Conservation (phyloP, 2,888 invertebrate species). For the Microdon myrmicae region DNA sequence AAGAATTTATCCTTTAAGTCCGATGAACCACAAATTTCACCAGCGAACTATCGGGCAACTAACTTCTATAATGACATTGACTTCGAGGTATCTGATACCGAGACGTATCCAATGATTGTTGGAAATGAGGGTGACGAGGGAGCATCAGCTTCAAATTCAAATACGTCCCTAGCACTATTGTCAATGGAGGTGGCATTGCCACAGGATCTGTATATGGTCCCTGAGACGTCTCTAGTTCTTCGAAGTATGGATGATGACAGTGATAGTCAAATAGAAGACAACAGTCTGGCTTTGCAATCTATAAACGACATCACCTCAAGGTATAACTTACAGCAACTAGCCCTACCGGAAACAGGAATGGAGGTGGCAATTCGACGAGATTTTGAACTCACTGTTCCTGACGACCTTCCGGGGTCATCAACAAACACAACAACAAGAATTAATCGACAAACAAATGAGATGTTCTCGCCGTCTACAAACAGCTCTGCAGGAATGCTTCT, state of each 20-base stretch:
- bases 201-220: constrained; percentile 66
- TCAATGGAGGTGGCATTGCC: constrained; percentile 67
- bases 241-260: constrained; percentile 60
- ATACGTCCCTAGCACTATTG: constrained; percentile 57
- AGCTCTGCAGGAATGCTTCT: constrained; percentile 62
- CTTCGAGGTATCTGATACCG: constrained; percentile 78
- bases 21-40: constrained; percentile 71
- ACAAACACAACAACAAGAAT: constrained; percentile 33
- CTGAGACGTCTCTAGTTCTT: constrained; percentile 64
- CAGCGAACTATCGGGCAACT: constrained; percentile 68
- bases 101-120: constrained; percentile 67
- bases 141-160: constrained; percentile 55
- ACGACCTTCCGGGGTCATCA: constrained; percentile 36
- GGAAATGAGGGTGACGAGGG: constrained; percentile 59
- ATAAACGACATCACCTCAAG: constrained; percentile 53
- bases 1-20: constrained; percentile 71
- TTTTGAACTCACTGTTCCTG: constrained; percentile 57
- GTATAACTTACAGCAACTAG: constrained; percentile 62
- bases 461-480: constrained; percentile 63
- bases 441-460: constrained; percentile 57
- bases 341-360: constrained; percentile 64
- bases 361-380: constrained; percentile 66
- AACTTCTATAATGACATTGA: constrained; percentile 81
- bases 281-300: constrained; percentile 58
- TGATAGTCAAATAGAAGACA: constrained; percentile 57